Evolutionary conservation across 2,113 vertebrate genomes (phyloP).

Genomic region (Oceanites oceanicus): DNA sequence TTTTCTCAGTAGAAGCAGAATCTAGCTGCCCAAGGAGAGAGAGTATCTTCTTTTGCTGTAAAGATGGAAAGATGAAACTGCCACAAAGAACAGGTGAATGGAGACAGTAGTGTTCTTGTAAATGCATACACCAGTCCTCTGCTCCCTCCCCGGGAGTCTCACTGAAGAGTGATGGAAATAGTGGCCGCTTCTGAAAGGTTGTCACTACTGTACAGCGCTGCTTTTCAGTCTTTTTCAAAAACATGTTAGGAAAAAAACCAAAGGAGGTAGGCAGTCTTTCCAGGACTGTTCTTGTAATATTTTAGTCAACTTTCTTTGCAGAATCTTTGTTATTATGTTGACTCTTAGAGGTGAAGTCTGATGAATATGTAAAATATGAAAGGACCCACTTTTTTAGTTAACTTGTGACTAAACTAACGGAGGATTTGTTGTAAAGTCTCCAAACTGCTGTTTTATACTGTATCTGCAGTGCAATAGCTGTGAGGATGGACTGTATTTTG

Average conservation of each 20-base stretch:
- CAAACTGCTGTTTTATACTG: neutral
- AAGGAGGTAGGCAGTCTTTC: neutral
- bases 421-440: neutral
- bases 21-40: neutral
- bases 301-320: neutral
- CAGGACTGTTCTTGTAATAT: neutral
- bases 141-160: neutral
- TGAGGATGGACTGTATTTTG: neutral
- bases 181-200: neutral
- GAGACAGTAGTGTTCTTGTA: neutral
- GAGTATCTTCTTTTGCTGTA: neutral
- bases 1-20: neutral
- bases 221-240: neutral
- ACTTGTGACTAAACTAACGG: neutral
- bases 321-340: neutral
- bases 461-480: neutral
- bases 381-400: neutral
- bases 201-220: neutral
- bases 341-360: neutral
- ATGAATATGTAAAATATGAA: neutral
- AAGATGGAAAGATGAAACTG: neutral
- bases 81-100: neutral
- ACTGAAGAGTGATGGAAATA: neutral
- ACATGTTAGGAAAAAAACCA: neutral
- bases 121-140: neutral